phyloP scores from a whole-genome alignment of 2,888 invertebrate species.

The Amblyjoppa proteus region DNA sequence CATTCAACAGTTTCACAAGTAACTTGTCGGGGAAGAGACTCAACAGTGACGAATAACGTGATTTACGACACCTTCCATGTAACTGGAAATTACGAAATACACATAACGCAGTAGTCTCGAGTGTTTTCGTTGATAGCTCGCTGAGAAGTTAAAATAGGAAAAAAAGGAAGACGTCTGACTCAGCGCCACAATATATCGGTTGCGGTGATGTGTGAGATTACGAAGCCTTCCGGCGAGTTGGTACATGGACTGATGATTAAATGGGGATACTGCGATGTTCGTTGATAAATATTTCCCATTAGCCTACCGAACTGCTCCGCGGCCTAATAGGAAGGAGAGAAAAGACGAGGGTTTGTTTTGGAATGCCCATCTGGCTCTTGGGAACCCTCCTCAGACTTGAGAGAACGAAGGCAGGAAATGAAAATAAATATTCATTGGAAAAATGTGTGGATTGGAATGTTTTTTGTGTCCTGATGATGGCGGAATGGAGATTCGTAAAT shows the following conservation, averaged over 20 bases:
- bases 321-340: slow-evolving; percentile 14
- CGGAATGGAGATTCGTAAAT: neutral
- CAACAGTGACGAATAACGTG: neutral
- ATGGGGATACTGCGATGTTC: slow-evolving; percentile 17
- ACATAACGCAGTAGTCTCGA: neutral
- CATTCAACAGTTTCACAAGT: neutral
- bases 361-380: slow-evolving; percentile 55
- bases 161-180: neutral
- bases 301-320: slow-evolving; percentile 4
- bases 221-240: neutral
- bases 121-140: neutral
- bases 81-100: neutral
- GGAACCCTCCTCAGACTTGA: slow-evolving; percentile 4
- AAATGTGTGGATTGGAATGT: neutral
- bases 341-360: slow-evolving; percentile 55
- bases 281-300: slow-evolving; percentile 38
- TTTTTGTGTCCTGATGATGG: neutral
- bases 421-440: slow-evolving; percentile 44
- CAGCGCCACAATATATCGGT: neutral
- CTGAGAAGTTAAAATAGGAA: neutral
- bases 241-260: slow-evolving; percentile 27
- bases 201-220: slow-evolving; percentile 10
- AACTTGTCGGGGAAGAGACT: neutral
- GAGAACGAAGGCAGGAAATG: slow-evolving; percentile 11
- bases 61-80: neutral